These are phyloP conservation scores for Melinaea marsaeus DNA, from an alignment of 2,888 invertebrate genomes.

Conservation along the genomic window DNA sequence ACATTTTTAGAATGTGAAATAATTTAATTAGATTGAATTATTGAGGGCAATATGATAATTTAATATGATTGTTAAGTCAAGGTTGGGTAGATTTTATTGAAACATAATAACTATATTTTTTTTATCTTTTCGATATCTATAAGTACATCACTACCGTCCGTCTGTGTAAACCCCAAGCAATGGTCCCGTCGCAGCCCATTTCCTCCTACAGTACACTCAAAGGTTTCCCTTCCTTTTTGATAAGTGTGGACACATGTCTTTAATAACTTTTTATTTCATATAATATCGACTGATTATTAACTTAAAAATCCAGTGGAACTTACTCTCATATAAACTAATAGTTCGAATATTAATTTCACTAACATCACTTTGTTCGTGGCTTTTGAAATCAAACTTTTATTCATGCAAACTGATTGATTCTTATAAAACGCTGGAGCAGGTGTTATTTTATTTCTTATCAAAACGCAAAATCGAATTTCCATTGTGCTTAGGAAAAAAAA, in stretches of 20 bases:
- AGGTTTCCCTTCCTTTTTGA: slow-evolving; percentile 33
- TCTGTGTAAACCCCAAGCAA: slow-evolving; percentile 37
- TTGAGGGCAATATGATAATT: neutral
- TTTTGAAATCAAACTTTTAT: too few species aligned
- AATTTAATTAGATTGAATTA: slow-evolving; percentile 20
- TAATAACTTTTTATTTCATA: neutral
- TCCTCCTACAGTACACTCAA: slow-evolving; percentile 35
- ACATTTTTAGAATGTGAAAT: neutral
- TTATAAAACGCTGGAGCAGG: too few species aligned
- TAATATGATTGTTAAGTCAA: slow-evolving; percentile 5
- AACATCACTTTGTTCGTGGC: too few species aligned
- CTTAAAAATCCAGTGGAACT: neutral
- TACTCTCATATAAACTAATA: neutral
- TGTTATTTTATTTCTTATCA: too few species aligned
- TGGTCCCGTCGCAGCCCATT: slow-evolving; percentile 40
- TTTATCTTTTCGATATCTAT: neutral
- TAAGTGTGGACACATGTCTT: slow-evolving; percentile 12
- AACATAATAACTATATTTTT: neutral
- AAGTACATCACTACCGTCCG: slow-evolving; percentile 22
- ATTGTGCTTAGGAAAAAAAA: too few species aligned
- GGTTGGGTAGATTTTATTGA: neutral
- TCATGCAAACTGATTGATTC: too few species aligned
- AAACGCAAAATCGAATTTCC: too few species aligned
- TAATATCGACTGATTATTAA: neutral
- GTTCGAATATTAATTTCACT: too few species aligned